Evolutionary conservation across 2,797 vertebrate genomes (phyloP).

Genomic region (Pangasius djambal): DNA sequence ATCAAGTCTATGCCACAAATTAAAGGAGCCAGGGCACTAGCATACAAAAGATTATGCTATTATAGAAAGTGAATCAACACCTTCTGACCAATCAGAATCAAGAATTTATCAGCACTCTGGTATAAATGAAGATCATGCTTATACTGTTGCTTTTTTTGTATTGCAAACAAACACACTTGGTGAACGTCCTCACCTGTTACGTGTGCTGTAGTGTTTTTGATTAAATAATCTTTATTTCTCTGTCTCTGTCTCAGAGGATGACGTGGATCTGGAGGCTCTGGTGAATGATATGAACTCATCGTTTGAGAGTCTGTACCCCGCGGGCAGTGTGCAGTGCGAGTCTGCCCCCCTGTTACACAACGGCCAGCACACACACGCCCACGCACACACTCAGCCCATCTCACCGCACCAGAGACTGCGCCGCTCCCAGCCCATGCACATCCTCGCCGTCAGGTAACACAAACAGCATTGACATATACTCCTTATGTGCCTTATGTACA

Average conservation of each 20-base stretch:
- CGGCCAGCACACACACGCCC: slow-evolving; percentile 56
- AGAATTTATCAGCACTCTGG: background rate
- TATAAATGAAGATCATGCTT: background rate
- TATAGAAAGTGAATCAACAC: background rate
- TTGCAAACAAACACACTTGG: background rate
- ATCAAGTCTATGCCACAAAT: background rate
- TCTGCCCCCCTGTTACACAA: slow-evolving; percentile 86
- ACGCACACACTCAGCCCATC: slow-evolving; percentile 67
- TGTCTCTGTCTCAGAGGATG: slow-evolving; percentile 82
- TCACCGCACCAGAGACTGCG: slow-evolving; percentile 79
- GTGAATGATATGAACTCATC: slow-evolving; percentile 96
- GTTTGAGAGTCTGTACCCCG: slow-evolving; percentile 86
- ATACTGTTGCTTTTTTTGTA: background rate
- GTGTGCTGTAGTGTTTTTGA: background rate
- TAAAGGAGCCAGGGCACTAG: background rate
- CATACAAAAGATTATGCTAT: background rate
- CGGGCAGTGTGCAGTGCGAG: slow-evolving; percentile 69
- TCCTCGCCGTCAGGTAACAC: slow-evolving; percentile 90
- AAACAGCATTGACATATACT: background rate
- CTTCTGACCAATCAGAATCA: background rate
- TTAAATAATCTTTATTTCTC: slow-evolving; percentile 49
- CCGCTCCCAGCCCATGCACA: slow-evolving; percentile 93
- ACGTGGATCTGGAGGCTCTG: slow-evolving; percentile 92
- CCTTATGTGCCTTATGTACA: background rate
- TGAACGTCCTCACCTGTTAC: background rate